Evolutionary conservation across 2,797 vertebrate species (phyloP), one percentile per base, ranked within the genome.

Genomic region (Thalassophryne amazonica): DNA sequence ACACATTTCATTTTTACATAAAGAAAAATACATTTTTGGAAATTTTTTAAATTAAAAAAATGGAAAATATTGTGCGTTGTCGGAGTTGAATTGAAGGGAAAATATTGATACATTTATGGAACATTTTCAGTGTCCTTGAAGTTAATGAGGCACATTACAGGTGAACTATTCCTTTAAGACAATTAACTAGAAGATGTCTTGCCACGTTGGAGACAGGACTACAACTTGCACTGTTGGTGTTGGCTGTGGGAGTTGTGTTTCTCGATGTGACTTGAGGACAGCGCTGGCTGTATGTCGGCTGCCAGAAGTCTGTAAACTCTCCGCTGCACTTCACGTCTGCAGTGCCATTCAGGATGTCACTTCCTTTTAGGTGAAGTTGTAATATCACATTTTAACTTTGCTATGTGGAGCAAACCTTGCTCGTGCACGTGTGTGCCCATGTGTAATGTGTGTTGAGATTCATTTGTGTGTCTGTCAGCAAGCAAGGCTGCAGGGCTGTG

Each of bases 291-390:
- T 55, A 21, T 58, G 53, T 48, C 27, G 66, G 19, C 45, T 75
- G 68, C 79, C 67, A 79, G 79, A 79, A 83, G 74, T 87, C 82
- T 73, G 50, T 72, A 80, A 85, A 85, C 68, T 81, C 69, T 63
- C 70, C 46, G 67, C 33, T 50, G 53, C 49, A 83, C 68, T 80
- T 73, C 60, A 64, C 19, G 49, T 69, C 61, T 53, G 43, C 38
- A 76, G 57, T 58, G 62, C 69, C 73, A 76, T 71, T 77, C 69
- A 69, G 56, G 20, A 71, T 84, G 86, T 84, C 83, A 78, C 80
- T 72, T 69, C 60, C 73, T 78, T 72, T 69, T 63, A 50, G 73
- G 59, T 52, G 62, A 71, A 81, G 79, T 67, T 81, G 64, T 74
- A 80, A 82, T 70, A 66, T 83, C 42, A 67, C 73, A 76, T 71